Evolutionary conservation across 2,888 invertebrate species (phyloP).

Genomic region (Cataglyphis altisquamis): DNA sequence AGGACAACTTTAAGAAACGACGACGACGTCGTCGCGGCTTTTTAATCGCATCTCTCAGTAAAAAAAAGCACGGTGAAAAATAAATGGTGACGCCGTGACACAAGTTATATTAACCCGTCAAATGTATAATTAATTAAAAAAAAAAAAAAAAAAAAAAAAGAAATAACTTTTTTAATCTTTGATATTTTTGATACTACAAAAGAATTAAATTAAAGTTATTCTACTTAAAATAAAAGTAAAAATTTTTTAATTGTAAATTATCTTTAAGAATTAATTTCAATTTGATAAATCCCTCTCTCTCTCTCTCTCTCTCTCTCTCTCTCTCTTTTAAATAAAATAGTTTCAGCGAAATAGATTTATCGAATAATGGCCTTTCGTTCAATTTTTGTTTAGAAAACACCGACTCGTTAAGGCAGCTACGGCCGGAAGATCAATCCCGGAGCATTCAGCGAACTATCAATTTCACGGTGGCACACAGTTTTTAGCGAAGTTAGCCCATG

Average conservation of each 20-base stretch:
- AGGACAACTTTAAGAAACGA: slow-evolving; percentile 52
- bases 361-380: not conserved
- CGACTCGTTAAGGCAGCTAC: not conserved
- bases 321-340: not conserved
- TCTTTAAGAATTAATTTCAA: slow-evolving; percentile 4
- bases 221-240: not conserved
- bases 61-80: slow-evolving; percentile 24
- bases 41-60: slow-evolving; percentile 42
- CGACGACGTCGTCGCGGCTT: slow-evolving; percentile 39
- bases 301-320: not conserved
- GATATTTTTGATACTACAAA: not conserved
- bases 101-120: slow-evolving; percentile 24
- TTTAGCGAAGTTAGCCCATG: slow-evolving; percentile 28
- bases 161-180: not conserved
- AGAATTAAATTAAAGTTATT: not conserved
- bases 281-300: not conserved
- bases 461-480: slow-evolving; percentile 35
- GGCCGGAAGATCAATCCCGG: not conserved
- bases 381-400: not conserved
- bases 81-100: slow-evolving; percentile 26
- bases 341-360: not conserved
- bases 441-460: slow-evolving; percentile 39
- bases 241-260: not conserved
- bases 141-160: not conserved
- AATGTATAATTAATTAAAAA: not conserved